Conservation (phyloP, 2,888 invertebrate species). For the Hypomecis punctinalis region DNA sequence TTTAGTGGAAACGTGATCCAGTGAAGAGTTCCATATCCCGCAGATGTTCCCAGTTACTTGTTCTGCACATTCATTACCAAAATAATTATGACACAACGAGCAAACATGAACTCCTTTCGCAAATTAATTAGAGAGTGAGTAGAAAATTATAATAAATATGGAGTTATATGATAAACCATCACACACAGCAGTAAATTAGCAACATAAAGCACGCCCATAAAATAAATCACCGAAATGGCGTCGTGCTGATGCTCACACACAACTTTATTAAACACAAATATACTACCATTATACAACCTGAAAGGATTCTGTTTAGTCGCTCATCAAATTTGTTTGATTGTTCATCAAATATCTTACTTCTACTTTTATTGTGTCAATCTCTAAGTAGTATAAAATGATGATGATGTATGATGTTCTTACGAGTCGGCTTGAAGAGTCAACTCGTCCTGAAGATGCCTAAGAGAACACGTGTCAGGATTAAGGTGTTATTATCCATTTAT, state of each 20-base stretch:
- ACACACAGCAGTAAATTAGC: slow-evolving; percentile 5
- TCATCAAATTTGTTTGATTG: not conserved
- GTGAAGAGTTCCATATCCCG: no score
- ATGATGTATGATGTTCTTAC: no score
- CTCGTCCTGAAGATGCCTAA: no score
- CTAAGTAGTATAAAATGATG: no score
- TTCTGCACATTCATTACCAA: no score
- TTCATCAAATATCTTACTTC: not conserved
- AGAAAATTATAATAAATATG: slow-evolving; percentile 1
- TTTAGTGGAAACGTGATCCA: no score
- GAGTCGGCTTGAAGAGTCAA: no score
- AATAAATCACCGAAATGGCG: slow-evolving; percentile 34
- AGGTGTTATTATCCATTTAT: no score
- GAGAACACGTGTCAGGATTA: no score
- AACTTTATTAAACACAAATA: slow-evolving; percentile 43
- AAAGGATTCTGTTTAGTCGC: not conserved
- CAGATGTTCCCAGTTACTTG: no score
- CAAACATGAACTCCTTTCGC: not conserved
- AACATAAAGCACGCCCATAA: slow-evolving; percentile 15
- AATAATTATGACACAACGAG: no score
- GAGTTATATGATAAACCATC: not conserved
- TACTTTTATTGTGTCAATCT: not conserved
- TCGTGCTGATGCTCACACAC: slow-evolving; percentile 35
- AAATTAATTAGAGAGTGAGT: not conserved
- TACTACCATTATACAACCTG: slow-evolving; percentile 22